Percentiles rank a stretch among this genome's conserved stretches.
Evolutionary conservation across 2,797 vertebrate species (phyloP).

Genomic region (Sebastes hopkinsi): DNA sequence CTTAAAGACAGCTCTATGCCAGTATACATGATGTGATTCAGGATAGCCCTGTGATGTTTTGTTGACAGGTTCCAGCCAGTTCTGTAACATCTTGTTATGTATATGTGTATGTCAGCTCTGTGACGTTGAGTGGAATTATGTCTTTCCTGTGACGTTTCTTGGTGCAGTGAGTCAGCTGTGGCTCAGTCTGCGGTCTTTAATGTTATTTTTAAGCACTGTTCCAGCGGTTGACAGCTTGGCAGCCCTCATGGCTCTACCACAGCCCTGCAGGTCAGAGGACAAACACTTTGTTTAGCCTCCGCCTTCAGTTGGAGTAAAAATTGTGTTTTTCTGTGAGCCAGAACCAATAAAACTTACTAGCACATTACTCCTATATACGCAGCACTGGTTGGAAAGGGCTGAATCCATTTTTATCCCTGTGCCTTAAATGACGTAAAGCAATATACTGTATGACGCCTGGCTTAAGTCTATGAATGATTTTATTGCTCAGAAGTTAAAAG

Average conservation of each 20-base stretch:
- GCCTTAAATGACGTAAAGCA: neutral
- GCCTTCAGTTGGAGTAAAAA: constrained; percentile 10
- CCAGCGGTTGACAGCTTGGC: constrained; percentile 44
- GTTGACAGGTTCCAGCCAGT: neutral
- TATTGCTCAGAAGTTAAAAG: neutral
- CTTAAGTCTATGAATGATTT: neutral
- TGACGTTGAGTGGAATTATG: constrained; percentile 11
- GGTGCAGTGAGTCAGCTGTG: constrained; percentile 43
- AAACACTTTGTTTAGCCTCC: neutral
- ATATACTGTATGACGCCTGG: neutral
- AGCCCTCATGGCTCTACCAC: constrained; percentile 20
- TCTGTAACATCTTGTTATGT: neutral
- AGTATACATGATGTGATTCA: neutral
- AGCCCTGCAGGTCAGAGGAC: neutral
- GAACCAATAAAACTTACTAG: neutral
- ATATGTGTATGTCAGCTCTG: neutral
- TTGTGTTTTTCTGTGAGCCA: neutral
- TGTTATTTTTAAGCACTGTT: constrained; percentile 64
- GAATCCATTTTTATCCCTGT: neutral
- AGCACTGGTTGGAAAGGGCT: neutral
- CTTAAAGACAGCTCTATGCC: neutral
- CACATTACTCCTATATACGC: neutral
- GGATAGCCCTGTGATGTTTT: neutral
- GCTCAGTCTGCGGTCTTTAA: constrained; percentile 35
- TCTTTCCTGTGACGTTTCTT: constrained; percentile 19